Percentiles rank a stretch among this genome's conserved stretches.
phyloP scores from a whole-genome alignment of 2,113 vertebrate species.

The Chaetodon trifascialis region DNA sequence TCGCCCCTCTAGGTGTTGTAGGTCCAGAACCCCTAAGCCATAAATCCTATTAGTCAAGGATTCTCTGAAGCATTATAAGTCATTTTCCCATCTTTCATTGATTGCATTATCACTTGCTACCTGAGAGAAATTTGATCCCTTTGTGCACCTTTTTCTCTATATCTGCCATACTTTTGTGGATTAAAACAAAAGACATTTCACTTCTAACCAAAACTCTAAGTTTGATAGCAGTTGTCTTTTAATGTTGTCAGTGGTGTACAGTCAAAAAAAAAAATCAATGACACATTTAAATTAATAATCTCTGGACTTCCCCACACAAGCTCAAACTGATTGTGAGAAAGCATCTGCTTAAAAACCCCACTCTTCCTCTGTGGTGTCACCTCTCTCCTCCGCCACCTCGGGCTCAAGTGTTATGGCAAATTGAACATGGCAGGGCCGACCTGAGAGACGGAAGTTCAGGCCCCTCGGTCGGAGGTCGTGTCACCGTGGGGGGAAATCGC shows the following conservation, averaged over 20 bases:
- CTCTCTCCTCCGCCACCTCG: slow-evolving; percentile 64
- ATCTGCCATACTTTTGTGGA: too few relatives aligned
- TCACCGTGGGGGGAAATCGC: slow-evolving; percentile 53
- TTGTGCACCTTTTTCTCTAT: not conserved
- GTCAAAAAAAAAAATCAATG: not conserved
- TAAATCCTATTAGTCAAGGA: slow-evolving; percentile 86
- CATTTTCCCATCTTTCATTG: slow-evolving; percentile 66
- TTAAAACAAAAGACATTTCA: slow-evolving; percentile 1
- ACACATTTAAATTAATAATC: not conserved
- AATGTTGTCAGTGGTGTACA: not conserved
- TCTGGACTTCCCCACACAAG: not conserved
- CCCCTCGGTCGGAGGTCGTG: slow-evolving; percentile 74
- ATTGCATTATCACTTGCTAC: slow-evolving; percentile 63
- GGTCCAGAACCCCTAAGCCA: slow-evolving; percentile 81
- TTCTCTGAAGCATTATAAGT: slow-evolving; percentile 82
- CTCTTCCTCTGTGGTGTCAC: slow-evolving; percentile 54
- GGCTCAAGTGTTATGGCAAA: slow-evolving; percentile 66
- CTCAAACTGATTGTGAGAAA: slow-evolving; percentile 22
- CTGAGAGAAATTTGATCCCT: slow-evolving; percentile 26
- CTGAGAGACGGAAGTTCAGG: slow-evolving; percentile 71
- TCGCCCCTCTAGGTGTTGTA: slow-evolving; percentile 80
- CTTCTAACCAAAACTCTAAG: not conserved
- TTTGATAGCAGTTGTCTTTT: not conserved
- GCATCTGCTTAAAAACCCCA: slow-evolving; percentile 24
- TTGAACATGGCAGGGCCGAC: slow-evolving; percentile 69